A percentile compares a stretch with the other conserved stretches of the same genome.
phyloP scores from a whole-genome alignment of 2,113 vertebrate species.

The Myodes glareolus region DNA sequence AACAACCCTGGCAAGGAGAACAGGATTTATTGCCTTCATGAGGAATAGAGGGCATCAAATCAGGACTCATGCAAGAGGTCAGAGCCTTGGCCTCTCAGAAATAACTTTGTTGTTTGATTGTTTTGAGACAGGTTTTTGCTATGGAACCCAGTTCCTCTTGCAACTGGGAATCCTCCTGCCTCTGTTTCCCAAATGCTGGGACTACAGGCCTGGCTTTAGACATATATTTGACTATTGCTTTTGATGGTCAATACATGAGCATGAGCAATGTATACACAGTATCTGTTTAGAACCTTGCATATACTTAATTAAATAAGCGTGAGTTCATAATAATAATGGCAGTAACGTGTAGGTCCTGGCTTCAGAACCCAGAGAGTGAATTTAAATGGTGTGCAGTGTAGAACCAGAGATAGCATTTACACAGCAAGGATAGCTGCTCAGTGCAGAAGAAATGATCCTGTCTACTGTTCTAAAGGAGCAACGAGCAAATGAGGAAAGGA shows the following conservation, averaged over 20 bases:
- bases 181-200: neutral
- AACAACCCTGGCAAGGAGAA: neutral
- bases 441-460: neutral
- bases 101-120: neutral
- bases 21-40: neutral
- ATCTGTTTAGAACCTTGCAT: neutral
- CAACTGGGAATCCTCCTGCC: neutral
- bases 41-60: neutral
- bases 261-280: neutral
- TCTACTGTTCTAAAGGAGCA: neutral
- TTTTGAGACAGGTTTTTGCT: neutral
- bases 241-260: slow-evolving; percentile 45
- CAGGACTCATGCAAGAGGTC: neutral
- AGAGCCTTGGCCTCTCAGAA: neutral
- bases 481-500: neutral
- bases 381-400: neutral
- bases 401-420: neutral
- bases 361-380: neutral
- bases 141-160: neutral
- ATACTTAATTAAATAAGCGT: neutral
- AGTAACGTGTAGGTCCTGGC: neutral
- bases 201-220: neutral
- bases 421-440: neutral
- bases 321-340: neutral
- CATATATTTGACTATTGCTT: neutral